These are phyloP conservation scores for Leucophenga maculata DNA, from an alignment of 2,888 invertebrate species.

Conservation along the genomic window DNA sequence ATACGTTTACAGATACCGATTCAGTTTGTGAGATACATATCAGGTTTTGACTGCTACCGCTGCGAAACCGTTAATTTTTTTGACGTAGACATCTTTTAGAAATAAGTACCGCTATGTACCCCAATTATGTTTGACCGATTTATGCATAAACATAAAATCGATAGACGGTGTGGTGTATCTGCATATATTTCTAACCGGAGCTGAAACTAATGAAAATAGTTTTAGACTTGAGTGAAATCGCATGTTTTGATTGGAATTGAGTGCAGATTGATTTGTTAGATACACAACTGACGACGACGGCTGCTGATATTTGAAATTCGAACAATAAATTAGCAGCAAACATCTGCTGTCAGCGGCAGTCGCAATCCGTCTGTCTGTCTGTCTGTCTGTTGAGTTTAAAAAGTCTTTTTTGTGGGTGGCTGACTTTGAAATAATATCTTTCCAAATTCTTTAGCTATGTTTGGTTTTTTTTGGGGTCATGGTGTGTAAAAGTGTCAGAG, in stretches of 20 bases:
- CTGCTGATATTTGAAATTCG: slow-evolving; percentile 52
- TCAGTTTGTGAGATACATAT: too few relatives aligned
- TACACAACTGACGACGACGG: slow-evolving; percentile 4
- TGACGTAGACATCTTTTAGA: background rate
- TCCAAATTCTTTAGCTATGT: too few relatives aligned
- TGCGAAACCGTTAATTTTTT: slow-evolving; percentile 67
- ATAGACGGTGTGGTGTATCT: slow-evolving; percentile 16
- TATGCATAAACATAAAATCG: slow-evolving; percentile 17
- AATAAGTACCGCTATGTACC: slow-evolving; percentile 69
- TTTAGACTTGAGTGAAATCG: slow-evolving; percentile 48
- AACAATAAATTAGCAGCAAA: slow-evolving; percentile 47
- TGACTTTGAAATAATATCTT: background rate
- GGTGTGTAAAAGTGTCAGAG: slow-evolving; percentile 42
- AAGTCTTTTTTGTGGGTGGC: slow-evolving; percentile 4
- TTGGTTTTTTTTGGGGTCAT: slow-evolving; percentile 28
- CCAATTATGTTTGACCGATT: slow-evolving; percentile 55
- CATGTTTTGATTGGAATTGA: slow-evolving; percentile 39
- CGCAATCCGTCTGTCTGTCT: slow-evolving; percentile 35
- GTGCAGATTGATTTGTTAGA: slow-evolving; percentile 54
- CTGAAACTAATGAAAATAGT: slow-evolving; percentile 48
- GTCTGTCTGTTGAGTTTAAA: slow-evolving; percentile 29
- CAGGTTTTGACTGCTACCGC: slow-evolving; percentile 48
- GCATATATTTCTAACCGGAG: slow-evolving; percentile 15
- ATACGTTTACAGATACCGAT: too few relatives aligned
- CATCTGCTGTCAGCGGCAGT: slow-evolving; percentile 7